phyloP scores from a whole-genome alignment of 2,888 invertebrate genomes.

The Trissolcus brochymenae region DNA sequence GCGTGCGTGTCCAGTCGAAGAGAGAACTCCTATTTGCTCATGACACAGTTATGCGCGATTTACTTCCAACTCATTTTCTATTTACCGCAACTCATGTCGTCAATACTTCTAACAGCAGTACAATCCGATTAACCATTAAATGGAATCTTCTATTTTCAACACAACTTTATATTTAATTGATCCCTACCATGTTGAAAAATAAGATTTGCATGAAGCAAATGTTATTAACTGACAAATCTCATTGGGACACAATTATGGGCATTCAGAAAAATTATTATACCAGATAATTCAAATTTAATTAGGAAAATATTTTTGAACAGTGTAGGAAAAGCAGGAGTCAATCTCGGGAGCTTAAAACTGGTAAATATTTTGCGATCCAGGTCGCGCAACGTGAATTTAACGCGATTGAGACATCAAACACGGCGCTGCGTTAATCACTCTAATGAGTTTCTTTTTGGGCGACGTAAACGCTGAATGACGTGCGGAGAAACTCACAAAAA shows the following conservation, averaged over 20 bases:
- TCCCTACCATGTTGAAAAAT: too few relatives aligned
- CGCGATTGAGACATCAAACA: conserved; percentile 11
- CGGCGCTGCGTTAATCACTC: conserved; percentile 10
- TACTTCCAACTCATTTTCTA: conserved; percentile 4
- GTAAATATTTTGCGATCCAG: too few relatives aligned
- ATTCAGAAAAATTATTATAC: too few relatives aligned
- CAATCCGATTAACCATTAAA: conserved; percentile 9
- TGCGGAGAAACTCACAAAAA: neutral
- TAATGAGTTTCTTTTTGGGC: conserved; percentile 12
- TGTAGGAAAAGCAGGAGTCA: too few relatives aligned
- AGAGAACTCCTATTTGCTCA: conserved; percentile 24
- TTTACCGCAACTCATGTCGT: conserved; percentile 27
- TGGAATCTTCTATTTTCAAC: neutral
- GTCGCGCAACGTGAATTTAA: neutral
- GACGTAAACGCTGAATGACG: conserved; percentile 4
- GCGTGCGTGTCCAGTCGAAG: conserved; percentile 53
- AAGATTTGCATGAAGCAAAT: too few relatives aligned
- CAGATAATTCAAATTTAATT: too few relatives aligned
- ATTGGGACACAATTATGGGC: too few relatives aligned
- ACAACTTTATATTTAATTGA: too few relatives aligned
- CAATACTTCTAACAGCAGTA: conserved; percentile 12
- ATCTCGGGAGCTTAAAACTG: too few relatives aligned
- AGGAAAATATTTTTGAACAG: too few relatives aligned
- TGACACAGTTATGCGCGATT: conserved; percentile 30
- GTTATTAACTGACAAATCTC: too few relatives aligned